Evolutionary conservation across 1,140 invertebrate species (phyloP), one percentile per base, ranked within the genome.

Genomic region (Cotesia vestalis): DNA sequence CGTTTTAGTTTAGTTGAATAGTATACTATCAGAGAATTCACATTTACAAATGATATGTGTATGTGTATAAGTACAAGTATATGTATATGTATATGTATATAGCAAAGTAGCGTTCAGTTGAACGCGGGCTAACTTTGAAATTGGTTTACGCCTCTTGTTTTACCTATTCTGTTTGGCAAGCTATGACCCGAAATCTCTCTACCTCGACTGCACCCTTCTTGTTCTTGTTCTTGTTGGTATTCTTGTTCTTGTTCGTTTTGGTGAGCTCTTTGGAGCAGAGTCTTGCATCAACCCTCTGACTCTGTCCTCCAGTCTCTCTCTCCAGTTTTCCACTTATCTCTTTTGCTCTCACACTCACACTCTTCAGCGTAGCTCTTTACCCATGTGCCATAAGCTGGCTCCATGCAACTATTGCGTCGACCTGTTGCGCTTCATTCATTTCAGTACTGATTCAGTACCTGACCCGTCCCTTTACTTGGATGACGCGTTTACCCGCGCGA

Each of bases 371-470:
- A 71, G 59, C 70, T 74, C 55, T 66, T 36, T 61, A 27, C 14
- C 66, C 63, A 62, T 71, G 73, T 76, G 72, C 75, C 75, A 76
- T 76, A 76, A 76, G 72, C 73, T 75, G 76, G 76, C 75, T 74
- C 66, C 78, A 78, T 79, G 76, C 79, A 78, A 80, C 79, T 78
- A 80, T 79, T 73, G 75, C 76, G 76, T 72, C 67, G 69, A 81
- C 80, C 80, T 81, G 80, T 81, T 81, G 80, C 80, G 80, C 80
- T 77, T 81, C 80, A 80, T 81, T 81, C 80, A 81, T 81, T 81
- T 81, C 78, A 76, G 76, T 81, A 80, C 79, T 80, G 80, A 81
- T 81, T 78, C 79, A 76, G 71, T 75, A 75, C 78, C 78, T 77
- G 78, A 79, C 78, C 79, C 69, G 74, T 75, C 74, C 74, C 74